Evolutionary conservation across 2,888 invertebrate species (phyloP).

Genomic region (Eledone cirrhosa): DNA sequence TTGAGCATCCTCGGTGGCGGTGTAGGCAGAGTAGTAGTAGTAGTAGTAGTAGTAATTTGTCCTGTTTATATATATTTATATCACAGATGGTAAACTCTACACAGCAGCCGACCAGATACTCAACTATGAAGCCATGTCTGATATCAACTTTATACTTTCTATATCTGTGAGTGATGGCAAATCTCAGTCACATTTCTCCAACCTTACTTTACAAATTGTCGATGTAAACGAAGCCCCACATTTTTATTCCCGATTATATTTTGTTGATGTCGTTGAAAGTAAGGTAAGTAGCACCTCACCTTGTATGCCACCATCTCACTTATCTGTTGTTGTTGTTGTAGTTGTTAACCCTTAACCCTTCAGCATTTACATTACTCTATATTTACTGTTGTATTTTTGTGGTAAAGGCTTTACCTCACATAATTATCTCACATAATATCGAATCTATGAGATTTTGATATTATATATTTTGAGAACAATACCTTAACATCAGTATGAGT

Average conservation of each 20-base stretch:
- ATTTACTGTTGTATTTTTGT: too few relatives aligned
- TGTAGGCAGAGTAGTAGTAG: too few relatives aligned
- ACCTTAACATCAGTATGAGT: too few relatives aligned
- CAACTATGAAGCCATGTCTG: constrained; percentile 4
- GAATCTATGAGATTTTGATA: too few relatives aligned
- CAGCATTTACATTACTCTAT: too few relatives aligned
- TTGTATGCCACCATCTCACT: too few relatives aligned
- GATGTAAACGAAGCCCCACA: constrained; percentile 23
- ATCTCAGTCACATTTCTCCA: neutral
- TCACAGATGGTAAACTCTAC: neutral
- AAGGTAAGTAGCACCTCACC: neutral
- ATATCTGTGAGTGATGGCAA: constrained; percentile 20
- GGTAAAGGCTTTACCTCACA: too few relatives aligned
- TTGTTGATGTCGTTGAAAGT: constrained; percentile 1
- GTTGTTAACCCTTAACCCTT: too few relatives aligned
- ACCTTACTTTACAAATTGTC: neutral
- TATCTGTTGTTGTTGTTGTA: too few relatives aligned
- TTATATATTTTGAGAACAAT: too few relatives aligned
- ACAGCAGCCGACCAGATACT: neutral
- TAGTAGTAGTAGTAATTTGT: neutral
- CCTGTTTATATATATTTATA: neutral
- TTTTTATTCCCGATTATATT: constrained; percentile 11
- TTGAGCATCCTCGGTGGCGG: too few relatives aligned
- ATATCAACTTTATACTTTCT: neutral
- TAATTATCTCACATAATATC: too few relatives aligned